Percentiles rank a stretch among this genome's conserved stretches.
These are phyloP conservation scores for Rhinogobius similis DNA, from an alignment of 2,113 vertebrate species.

Conservation along the genomic window DNA sequence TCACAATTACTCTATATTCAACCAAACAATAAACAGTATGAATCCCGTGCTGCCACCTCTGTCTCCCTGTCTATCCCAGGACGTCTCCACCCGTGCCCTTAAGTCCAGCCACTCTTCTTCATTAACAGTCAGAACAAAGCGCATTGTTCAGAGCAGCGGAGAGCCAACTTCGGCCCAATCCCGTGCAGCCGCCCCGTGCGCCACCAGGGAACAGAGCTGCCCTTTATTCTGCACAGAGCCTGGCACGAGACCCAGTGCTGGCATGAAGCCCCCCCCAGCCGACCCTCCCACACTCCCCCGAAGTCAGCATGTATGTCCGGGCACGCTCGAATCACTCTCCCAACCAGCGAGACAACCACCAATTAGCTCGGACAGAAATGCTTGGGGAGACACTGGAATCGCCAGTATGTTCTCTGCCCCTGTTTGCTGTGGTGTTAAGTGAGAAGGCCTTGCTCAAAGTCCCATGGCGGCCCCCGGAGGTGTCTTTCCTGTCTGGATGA, in stretches of 20 bases:
- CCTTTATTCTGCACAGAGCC: conserved; percentile 79
- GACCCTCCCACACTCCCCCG: conserved; percentile 34
- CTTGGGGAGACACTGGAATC: conserved; percentile 45
- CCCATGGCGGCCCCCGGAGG: conserved; percentile 38
- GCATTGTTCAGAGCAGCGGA: conserved; percentile 71
- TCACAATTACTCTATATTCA: neutral
- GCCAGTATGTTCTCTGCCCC: neutral
- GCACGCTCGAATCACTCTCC: conserved; percentile 28
- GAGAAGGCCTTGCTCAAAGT: conserved; percentile 40
- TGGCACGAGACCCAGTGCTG: conserved; percentile 79
- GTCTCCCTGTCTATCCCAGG: conserved; percentile 28
- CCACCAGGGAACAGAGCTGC: conserved; percentile 67
- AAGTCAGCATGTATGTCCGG: conserved; percentile 10
- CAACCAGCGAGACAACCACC: conserved; percentile 48
- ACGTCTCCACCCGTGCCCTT: conserved; percentile 45
- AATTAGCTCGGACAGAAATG: conserved; percentile 71
- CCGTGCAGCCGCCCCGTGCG: conserved; percentile 56
- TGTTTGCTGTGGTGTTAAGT: conserved; percentile 15
- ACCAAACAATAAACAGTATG: neutral
- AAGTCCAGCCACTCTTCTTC: conserved; percentile 71
- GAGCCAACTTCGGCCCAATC: conserved; percentile 70
- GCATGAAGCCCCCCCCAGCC: conserved; percentile 37
- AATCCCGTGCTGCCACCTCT: neutral
- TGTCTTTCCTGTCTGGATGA: conserved; percentile 44
- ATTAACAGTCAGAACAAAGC: conserved; percentile 77